A percentile compares a stretch with the other conserved stretches of the same genome.
Conservation (phyloP, 2,888 invertebrate genomes). For the Lasioglossum malachurum region DNA sequence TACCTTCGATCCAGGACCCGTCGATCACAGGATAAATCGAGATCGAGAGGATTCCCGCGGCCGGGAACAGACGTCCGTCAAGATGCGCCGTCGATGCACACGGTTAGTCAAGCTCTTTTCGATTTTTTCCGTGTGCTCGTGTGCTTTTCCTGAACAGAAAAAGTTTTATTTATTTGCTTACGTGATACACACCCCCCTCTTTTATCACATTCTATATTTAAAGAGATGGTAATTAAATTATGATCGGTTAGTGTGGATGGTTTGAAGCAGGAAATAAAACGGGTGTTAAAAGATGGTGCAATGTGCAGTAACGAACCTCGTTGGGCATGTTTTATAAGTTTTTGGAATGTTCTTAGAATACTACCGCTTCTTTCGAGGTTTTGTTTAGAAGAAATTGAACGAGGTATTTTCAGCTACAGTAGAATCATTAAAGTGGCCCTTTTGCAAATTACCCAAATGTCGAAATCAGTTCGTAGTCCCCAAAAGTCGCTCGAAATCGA, state of each 20-base stretch:
- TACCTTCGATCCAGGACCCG: constrained; percentile 37
- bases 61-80: constrained; percentile 60
- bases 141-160: background rate
- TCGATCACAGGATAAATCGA: constrained; percentile 49
- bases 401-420: background rate
- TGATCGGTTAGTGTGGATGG: background rate
- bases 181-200: background rate
- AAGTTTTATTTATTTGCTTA: background rate
- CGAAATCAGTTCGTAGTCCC: no score
- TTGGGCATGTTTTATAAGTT: background rate
- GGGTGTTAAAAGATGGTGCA: background rate
- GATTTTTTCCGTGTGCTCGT: background rate
- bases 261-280: background rate
- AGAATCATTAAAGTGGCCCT: background rate
- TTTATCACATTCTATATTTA: no score
- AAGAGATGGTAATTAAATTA: background rate
- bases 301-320: background rate
- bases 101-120: constrained; percentile 67
- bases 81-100: constrained; percentile 74
- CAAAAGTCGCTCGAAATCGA: constrained; percentile 11
- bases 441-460: background rate
- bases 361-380: background rate
- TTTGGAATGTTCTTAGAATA: background rate
- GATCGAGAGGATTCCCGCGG: constrained; percentile 59
- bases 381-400: background rate